Evolutionary conservation across 1,140 invertebrate genomes (phyloP).

Genomic region (Monomorium pharaonis): DNA sequence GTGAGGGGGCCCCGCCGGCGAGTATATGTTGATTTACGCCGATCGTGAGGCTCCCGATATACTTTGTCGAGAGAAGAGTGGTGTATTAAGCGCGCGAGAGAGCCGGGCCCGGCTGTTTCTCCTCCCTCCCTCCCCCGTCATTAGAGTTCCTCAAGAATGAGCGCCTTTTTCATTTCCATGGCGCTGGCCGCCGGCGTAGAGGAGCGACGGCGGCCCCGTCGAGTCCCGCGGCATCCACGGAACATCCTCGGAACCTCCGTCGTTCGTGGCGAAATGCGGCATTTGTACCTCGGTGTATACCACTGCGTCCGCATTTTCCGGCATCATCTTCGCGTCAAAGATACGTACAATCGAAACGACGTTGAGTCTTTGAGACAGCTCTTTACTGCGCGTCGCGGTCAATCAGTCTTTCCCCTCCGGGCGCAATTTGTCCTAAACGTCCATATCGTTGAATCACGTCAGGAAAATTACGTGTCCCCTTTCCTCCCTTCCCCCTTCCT

Average conservation of each 20-base stretch:
- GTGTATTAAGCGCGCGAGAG: slow-evolving; percentile 46
- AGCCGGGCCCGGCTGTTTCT: slow-evolving; percentile 54
- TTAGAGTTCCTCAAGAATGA: slow-evolving; percentile 59
- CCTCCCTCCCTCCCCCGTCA: slow-evolving; percentile 55
- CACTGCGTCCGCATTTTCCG: not conserved
- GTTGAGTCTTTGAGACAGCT: not conserved
- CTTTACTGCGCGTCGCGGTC: no score
- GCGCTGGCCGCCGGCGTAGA: slow-evolving; percentile 37
- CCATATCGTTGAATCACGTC: slow-evolving; percentile 24
- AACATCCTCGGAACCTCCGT: slow-evolving; percentile 14
- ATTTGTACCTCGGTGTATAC: not conserved
- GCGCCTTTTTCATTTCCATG: slow-evolving; percentile 57
- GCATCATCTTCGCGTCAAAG: not conserved
- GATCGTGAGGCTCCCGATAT: slow-evolving; percentile 53
- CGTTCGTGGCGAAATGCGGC: slow-evolving; percentile 2
- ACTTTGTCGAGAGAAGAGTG: slow-evolving; percentile 51
- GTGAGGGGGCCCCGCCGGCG: slow-evolving; percentile 44
- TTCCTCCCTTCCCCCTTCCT: no score
- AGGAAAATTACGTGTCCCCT: not conserved
- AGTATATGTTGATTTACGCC: slow-evolving; percentile 63
- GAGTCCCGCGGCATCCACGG: not conserved
- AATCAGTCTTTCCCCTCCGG: not conserved
- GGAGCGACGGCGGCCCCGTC: not conserved
- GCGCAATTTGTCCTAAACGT: not conserved
- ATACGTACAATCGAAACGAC: not conserved